Base-by-base conservation (phyloP, 2,797 vertebrate species). In the Cyprinodon diabolis region DNA sequence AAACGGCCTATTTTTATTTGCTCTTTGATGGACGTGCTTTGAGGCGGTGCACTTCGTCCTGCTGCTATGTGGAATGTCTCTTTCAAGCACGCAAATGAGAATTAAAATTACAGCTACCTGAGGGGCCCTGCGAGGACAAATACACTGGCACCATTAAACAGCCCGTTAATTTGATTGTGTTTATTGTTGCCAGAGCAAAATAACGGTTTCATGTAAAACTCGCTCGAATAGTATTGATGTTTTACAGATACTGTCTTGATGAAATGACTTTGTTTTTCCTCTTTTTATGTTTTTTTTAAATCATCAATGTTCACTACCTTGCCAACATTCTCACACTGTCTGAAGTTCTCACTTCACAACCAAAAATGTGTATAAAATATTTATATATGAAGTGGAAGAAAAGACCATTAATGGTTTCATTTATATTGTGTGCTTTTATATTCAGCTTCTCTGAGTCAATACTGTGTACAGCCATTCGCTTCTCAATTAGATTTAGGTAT, bases 1-100 rank as follows among this genome's bases (percentile, higher is more conserved):
- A 91, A 90, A 90, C 82, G 23, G 82, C 69, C 74, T 86, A 84
- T 91, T 92, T 91, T 91, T 92, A 90, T 88, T 91, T 91, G 80
- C 79, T 79, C 75, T 83, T 87, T 89, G 91, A 90, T 87, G 86
- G 87, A 89, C 87, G 47, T 86, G 87, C 89, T 91, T 81, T 84
- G 87, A 75, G 69, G 87, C 43, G 15, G 79, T 14, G 77, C 3
- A 52, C 78, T 82, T 40, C 71, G 66, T 77, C 84, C 4, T 30
- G 66, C 72, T 13, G 77, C 58, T 25, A 77, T 76, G 48, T 58
- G 71, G 71, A 60, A 73, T 48, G 68, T 82, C 70, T 84, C 58
- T 68, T 21, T 80, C 74, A 65, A 69, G 71, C 83, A 77, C 12
- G 25, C 66, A 67, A 65, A 84, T 69, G 62, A 68, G 67, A 51